These are phyloP conservation scores for Caenorhabditis imperialis DNA, from an alignment of 2,888 invertebrate genomes.

Conservation along the genomic window DNA sequence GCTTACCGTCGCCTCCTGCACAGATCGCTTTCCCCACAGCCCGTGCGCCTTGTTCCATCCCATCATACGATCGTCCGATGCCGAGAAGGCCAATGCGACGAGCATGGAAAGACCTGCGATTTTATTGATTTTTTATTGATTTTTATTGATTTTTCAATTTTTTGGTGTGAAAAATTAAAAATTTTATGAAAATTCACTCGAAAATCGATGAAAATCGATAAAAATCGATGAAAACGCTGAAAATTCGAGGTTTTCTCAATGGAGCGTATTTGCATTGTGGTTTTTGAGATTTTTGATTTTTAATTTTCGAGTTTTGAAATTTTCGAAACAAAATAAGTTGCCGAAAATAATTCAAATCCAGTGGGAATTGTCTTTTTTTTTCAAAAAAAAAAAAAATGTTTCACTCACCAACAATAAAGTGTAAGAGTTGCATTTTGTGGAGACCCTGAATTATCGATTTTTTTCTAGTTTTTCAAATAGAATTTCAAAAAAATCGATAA, in stretches of 20 bases:
- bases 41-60: conserved; percentile 67
- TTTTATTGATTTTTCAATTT: too few relatives aligned
- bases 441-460: conserved; percentile 20
- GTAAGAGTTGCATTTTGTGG: conserved; percentile 40
- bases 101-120: conserved; percentile 34
- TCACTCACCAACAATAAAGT: conserved; percentile 49
- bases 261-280: background rate
- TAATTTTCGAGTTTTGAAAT: too few relatives aligned
- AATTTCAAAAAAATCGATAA: conserved; percentile 1
- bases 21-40: conserved; percentile 64
- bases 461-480: background rate
- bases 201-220: too few relatives aligned
- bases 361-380: conserved; percentile 1
- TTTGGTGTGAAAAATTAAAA: too few relatives aligned
- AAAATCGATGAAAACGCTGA: background rate
- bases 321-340: too few relatives aligned
- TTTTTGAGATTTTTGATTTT: too few relatives aligned
- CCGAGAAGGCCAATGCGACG: conserved; percentile 7
- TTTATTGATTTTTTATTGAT: too few relatives aligned
- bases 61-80: conserved; percentile 51
- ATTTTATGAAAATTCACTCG: too few relatives aligned
- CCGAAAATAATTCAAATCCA: too few relatives aligned
- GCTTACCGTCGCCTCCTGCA: conserved; percentile 28
- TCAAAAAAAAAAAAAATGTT: background rate
- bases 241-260: background rate